These are phyloP conservation scores for Bimastos eiseni DNA, from an alignment of 2,888 invertebrate genomes.

Conservation along the genomic window DNA sequence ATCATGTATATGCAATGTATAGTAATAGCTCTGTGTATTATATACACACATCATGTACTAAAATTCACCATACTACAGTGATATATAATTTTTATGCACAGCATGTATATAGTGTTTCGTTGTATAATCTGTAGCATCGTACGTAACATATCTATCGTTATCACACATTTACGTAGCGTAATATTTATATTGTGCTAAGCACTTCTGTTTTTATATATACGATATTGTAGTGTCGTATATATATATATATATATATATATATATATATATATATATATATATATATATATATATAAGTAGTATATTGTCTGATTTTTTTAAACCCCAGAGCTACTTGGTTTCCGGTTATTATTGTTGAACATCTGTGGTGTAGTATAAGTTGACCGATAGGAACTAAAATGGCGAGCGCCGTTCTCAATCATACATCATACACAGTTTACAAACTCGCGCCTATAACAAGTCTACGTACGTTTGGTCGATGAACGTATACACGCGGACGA, in stretches of 20 bases:
- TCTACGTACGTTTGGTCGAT: background rate
- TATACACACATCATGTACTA: background rate
- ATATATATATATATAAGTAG: background rate
- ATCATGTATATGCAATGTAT: too few species aligned
- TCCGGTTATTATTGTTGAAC: background rate
- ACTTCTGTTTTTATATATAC: background rate
- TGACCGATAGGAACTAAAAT: background rate
- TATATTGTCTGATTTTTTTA: background rate
- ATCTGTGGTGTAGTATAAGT: background rate
- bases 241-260: background rate
- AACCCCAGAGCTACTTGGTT: slow-evolving; percentile 24
- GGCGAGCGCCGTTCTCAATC: background rate
- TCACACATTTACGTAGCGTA: background rate
- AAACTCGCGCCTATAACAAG: background rate
- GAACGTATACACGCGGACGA: background rate
- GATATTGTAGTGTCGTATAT: too few species aligned
- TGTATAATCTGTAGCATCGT: background rate
- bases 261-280: background rate
- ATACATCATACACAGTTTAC: slow-evolving; percentile 13
- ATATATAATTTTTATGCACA: background rate
- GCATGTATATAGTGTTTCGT: background rate
- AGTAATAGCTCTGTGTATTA: too few species aligned
- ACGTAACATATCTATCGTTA: background rate
- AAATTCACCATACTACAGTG: background rate
- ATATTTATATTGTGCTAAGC: background rate